Evolutionary conservation across 2,113 vertebrate species (phyloP).

Genomic region (Sapayoa aenigma): DNA sequence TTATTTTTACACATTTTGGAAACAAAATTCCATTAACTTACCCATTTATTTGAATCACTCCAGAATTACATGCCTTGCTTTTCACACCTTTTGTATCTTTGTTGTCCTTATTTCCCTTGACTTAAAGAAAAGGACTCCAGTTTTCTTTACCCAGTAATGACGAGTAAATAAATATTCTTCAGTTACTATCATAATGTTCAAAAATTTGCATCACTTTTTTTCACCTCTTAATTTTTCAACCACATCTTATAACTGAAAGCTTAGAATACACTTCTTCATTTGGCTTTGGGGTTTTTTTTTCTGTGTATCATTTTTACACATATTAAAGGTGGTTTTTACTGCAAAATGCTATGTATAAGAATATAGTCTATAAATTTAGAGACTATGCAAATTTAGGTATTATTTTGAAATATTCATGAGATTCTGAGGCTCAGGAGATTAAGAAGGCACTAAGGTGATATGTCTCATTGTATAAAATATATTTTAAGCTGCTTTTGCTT

Average conservation of each 20-base stretch:
- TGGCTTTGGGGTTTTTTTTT: background rate
- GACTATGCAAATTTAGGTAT: background rate
- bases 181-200: background rate
- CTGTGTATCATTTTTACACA: background rate
- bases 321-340: background rate
- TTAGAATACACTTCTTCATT: background rate
- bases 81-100: background rate
- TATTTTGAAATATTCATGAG: slow-evolving; percentile 33
- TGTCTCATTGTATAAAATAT: background rate
- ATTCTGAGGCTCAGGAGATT: slow-evolving; percentile 15
- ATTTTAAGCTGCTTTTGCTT: slow-evolving; percentile 40
- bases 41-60: background rate
- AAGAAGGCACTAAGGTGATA: slow-evolving; percentile 22
- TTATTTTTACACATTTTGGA: background rate
- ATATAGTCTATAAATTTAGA: background rate
- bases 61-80: background rate
- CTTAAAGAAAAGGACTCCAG: background rate
- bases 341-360: background rate
- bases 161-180: background rate
- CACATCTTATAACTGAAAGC: background rate
- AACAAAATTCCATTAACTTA: background rate
- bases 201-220: background rate
- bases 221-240: background rate
- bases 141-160: background rate
- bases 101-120: background rate